Conservation (phyloP, 2,888 invertebrate species). For the Megastigmus dorsalis region DNA sequence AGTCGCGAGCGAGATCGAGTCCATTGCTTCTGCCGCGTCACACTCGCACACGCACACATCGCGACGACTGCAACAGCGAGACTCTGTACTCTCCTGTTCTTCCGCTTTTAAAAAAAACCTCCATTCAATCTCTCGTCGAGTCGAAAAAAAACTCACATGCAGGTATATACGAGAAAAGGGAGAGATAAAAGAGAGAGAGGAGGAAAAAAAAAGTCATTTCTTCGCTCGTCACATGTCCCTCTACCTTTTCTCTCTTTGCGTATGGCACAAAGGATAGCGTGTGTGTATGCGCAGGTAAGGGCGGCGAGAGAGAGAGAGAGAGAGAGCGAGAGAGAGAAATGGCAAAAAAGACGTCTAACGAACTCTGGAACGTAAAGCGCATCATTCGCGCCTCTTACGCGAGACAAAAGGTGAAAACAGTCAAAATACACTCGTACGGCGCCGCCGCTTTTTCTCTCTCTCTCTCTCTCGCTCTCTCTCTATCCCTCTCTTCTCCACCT, state of each 20-base stretch:
- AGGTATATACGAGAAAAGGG: no score
- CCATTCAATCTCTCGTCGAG: no score
- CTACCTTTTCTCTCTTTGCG: not conserved
- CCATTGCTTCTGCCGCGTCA: no score
- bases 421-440: slow-evolving; percentile 29
- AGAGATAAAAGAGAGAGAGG: not conserved
- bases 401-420: slow-evolving; percentile 45
- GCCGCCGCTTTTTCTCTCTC: not conserved
- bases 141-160: no score
- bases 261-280: slow-evolving; percentile 2
- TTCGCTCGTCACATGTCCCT: not conserved
- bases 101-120: no score
- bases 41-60: no score
- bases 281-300: not conserved
- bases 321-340: not conserved
- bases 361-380: slow-evolving; percentile 44
- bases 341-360: slow-evolving; percentile 41
- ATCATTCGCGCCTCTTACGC: slow-evolving; percentile 40
- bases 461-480: not conserved
- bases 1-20: no score
- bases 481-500: not conserved
- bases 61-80: no score
- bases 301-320: not conserved
- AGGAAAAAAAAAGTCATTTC: slow-evolving; percentile 34
- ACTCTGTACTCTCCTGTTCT: no score